These are phyloP conservation scores for Spilarctia lutea DNA, from an alignment of 2,888 invertebrate genomes.

Conservation along the genomic window DNA sequence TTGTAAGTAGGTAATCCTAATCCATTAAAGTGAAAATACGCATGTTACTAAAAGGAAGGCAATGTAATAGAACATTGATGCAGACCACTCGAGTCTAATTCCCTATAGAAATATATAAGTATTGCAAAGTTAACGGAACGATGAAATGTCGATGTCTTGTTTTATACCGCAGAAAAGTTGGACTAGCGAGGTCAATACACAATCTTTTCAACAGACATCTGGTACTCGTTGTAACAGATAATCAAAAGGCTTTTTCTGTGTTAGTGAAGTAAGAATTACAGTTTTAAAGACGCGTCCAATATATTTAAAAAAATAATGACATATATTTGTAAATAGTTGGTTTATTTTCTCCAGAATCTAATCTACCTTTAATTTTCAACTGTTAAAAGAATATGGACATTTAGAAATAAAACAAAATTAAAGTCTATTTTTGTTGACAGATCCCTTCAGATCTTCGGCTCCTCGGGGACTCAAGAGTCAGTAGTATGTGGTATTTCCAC, in stretches of 20 bases:
- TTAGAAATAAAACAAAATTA: too few species aligned
- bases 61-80: conserved; percentile 44
- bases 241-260: too few species aligned
- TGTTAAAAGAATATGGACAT: background rate
- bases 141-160: background rate
- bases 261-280: too few species aligned
- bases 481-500: too few species aligned
- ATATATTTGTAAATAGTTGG: background rate
- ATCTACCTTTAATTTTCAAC: background rate
- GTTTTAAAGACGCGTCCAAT: background rate
- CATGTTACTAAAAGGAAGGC: conserved; percentile 22
- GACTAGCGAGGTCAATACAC: too few species aligned
- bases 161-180: too few species aligned
- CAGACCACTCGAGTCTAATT: conserved; percentile 33
- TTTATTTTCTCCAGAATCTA: background rate
- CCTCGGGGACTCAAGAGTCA: too few species aligned
- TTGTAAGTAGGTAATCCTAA: conserved; percentile 31
- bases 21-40: conserved; percentile 35
- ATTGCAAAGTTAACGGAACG: background rate
- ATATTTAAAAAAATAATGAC: too few species aligned
- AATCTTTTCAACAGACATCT: too few species aligned
- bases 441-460: too few species aligned
- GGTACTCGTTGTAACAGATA: too few species aligned
- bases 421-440: too few species aligned
- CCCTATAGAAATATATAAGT: conserved; percentile 20